phyloP scores from a whole-genome alignment of 2,888 invertebrate genomes.

The Dynastes maya region DNA sequence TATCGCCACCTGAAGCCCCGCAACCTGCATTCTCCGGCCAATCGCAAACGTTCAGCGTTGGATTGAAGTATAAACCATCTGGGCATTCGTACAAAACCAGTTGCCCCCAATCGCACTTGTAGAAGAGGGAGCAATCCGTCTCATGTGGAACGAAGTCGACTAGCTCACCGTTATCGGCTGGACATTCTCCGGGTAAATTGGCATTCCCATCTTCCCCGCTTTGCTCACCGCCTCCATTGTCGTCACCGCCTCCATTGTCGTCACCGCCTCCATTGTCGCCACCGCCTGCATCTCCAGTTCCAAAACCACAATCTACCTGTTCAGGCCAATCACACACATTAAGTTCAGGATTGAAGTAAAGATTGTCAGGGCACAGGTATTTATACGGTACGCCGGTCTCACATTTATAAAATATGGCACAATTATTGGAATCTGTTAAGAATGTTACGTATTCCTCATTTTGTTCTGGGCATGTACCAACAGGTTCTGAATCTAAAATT shows the following conservation, averaged over 20 bases:
- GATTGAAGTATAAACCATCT: constrained; percentile 47
- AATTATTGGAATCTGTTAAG: constrained; percentile 16
- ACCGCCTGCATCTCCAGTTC: background rate
- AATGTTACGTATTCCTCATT: constrained; percentile 26
- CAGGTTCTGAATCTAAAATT: constrained; percentile 11
- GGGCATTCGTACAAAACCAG: constrained; percentile 17
- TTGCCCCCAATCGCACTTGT: constrained; percentile 45
- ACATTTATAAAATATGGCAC: constrained; percentile 36
- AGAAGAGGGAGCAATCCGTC: constrained; percentile 51
- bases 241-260: background rate
- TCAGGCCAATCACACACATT: constrained; percentile 30
- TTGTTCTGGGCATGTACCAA: constrained; percentile 23
- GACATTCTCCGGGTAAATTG: background rate
- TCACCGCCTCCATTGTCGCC: background rate
- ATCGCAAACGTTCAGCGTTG: constrained; percentile 45
- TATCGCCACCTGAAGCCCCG: background rate
- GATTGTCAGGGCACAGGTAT: constrained; percentile 44
- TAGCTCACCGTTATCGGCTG: constrained; percentile 1
- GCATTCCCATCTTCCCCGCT: background rate
- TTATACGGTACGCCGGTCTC: constrained; percentile 24
- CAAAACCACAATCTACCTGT: constrained; percentile 7
- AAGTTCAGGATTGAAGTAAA: constrained; percentile 46
- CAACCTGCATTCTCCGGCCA: constrained; percentile 46
- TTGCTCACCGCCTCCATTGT: background rate
- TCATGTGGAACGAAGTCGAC: constrained; percentile 44